Evolutionary conservation across 2,113 vertebrate species (phyloP), one percentile per base, ranked within the genome.

Genomic region (Phrynocephalus versicolor): DNA sequence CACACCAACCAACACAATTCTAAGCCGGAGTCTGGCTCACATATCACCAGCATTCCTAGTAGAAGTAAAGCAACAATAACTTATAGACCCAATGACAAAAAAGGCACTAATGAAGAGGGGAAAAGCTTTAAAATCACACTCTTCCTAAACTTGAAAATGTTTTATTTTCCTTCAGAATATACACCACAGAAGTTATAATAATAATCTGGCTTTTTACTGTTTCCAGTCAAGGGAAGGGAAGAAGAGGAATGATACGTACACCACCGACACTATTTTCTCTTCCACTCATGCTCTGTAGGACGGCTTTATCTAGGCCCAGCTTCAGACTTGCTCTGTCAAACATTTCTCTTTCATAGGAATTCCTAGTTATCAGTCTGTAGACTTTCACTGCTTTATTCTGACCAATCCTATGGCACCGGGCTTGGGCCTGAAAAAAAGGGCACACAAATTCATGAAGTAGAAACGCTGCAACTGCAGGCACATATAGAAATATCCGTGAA

Each of bases 301-400:
- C 98, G 30, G 98, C 98, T 92, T 99, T 99, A 95, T 99, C 99
- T 87, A 99, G 95, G 30, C 99, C 98, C 92, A 99, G 94, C 87
- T 99, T 99, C 91, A 99, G 96, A 88, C 98, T 99, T 88, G 99
- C 99, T 55, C 98, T 97, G 94, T 99, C 99, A 83, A 99, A 99
- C 98, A 99, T 99, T 91, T 99, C 98, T 72, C 98, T 96, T 84
- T 99, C 99, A 41, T 99, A 99, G 0, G 99, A 99, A 92, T 99
- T 99, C 12, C 98, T 97, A 33, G 99, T 99, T 93, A 99, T 98
- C 88, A 99, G 94, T 15, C 99, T 97, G 94, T 99, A 99, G 82
- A 99, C 99, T 94, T 99, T 99, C 91, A 99, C 99, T 19, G 98
- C 98, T 93, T 99, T 99, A 96, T 99, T 97, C 95, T 99, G 99